Evolutionary conservation across 2,888 invertebrate species (phyloP), one percentile per base, ranked within the genome.

Genomic region (Metellina segmentata): DNA sequence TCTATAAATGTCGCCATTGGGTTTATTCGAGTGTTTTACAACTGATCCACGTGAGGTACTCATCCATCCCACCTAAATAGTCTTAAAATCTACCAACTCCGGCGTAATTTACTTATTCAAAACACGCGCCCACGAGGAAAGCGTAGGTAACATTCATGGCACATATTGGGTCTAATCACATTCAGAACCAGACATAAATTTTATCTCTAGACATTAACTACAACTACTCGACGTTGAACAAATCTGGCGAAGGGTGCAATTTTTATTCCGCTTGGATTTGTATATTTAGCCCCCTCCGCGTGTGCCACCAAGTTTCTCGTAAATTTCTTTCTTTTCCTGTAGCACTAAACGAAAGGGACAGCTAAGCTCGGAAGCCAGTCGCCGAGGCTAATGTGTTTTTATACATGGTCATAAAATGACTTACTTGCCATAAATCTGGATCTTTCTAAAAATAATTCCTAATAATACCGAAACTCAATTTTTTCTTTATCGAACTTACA

Each of bases 1-100:
- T 90, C 86, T 86, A 86, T 90, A 86, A 85, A 90, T 90, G 90
- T 82, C 90, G 86, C 90, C 81, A 85, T 89, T 90, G 85, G 69
- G 75, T 85, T 90, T 85, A 90, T 90, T 85, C 49, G 61, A 85
- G 19, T 49, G 48, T 7, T 72, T 49, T 70, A 77, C 77, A 48
- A 48, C 71, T 53, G 75, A 72, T 85, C 71, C 13, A 20, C 20
- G 11, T 34, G 16, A 90, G 81, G 49, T 72, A 13, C 34, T 89
- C 69, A 34, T 20, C 53, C 53, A 71, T 72, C 77, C 34, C 51
- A 81, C 61, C 79, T 48, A 81, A 79, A 69, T 49, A 85, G 79
- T 81, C 81, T 90, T 81, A 72, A 85, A 72, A 34, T 69, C 75
- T 61, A 70, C 72, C 69, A 19, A 16, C 69, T 70, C 16, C 52